A percentile compares a stretch with the other conserved stretches of the same genome.
Evolutionary conservation across 2,113 vertebrate genomes (phyloP).

Genomic region (Saimiri boliviensis): DNA sequence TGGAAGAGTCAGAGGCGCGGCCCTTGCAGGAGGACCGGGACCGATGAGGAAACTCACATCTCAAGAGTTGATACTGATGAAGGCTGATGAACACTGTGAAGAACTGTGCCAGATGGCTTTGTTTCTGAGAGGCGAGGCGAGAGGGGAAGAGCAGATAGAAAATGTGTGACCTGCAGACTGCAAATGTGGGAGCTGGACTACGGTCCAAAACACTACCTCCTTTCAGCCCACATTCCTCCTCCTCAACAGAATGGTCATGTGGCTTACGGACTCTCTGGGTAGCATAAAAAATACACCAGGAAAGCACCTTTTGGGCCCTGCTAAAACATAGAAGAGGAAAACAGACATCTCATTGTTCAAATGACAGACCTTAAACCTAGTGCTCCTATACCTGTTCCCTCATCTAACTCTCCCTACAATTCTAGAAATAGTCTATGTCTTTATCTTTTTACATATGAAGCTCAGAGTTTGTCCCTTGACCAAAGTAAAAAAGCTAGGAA

Average conservation of each 20-base stretch:
- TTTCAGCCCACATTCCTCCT: not conserved
- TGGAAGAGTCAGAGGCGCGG: not conserved
- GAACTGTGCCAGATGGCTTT: not conserved
- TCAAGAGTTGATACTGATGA: accelerated
- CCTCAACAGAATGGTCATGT: not conserved
- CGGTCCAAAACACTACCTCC: not conserved
- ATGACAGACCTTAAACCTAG: not conserved
- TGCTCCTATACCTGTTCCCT: not conserved
- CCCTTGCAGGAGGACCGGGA: not conserved
- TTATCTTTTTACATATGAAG: not conserved
- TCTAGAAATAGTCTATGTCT: not conserved
- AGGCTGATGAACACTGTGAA: not conserved
- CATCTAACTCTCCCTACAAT: not conserved
- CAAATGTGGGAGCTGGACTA: not conserved
- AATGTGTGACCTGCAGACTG: not conserved
- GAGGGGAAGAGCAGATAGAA: not conserved
- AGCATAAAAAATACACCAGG: not conserved
- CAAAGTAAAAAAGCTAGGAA: slow-evolving; percentile 21
- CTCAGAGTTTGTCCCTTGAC: not conserved
- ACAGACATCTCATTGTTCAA: not conserved
- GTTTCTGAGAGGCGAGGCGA: not conserved
- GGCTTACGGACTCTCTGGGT: not conserved
- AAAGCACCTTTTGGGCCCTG: not conserved
- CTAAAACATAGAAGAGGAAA: not conserved
- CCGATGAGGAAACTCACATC: not conserved